Evolutionary conservation across 2,888 invertebrate species (phyloP).

Genomic region (Mesochorus sp.): DNA sequence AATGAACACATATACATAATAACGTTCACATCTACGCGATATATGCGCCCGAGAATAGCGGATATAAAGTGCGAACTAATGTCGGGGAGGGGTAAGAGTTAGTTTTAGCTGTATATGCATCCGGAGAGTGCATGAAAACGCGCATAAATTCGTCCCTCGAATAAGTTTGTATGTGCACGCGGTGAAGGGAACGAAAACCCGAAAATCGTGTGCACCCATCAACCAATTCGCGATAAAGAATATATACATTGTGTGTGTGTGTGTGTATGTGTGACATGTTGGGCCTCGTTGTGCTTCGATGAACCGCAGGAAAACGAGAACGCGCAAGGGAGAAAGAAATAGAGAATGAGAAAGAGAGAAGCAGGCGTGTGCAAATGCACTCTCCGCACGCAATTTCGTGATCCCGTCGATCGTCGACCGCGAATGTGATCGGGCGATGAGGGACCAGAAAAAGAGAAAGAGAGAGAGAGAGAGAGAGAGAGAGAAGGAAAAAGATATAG

Average conservation of each 20-base stretch:
- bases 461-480: conserved; percentile 54
- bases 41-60: neutral
- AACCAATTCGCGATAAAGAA: conserved; percentile 49
- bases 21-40: neutral
- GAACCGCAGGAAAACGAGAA: conserved; percentile 47
- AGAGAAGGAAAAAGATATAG: conserved; percentile 48
- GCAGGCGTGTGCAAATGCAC: conserved; percentile 71
- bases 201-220: conserved; percentile 54
- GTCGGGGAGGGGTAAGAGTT: neutral
- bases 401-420: conserved; percentile 56
- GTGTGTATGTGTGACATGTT: conserved; percentile 37
- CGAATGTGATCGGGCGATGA: conserved; percentile 57
- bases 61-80: conserved; percentile 4
- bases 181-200: conserved; percentile 34
- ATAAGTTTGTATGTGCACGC: neutral
- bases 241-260: no score
- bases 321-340: conserved; percentile 53
- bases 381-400: conserved; percentile 76
- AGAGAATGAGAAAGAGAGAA: conserved; percentile 33
- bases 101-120: neutral
- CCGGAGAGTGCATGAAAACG: conserved; percentile 23
- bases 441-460: conserved; percentile 63
- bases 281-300: conserved; percentile 41
- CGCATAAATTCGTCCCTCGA: conserved; percentile 16
- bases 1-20: neutral